A percentile compares a stretch with the other conserved stretches of the same genome.
Conservation (phyloP, 2,113 vertebrate genomes). For the Pyxicephalus adspersus region DNA sequence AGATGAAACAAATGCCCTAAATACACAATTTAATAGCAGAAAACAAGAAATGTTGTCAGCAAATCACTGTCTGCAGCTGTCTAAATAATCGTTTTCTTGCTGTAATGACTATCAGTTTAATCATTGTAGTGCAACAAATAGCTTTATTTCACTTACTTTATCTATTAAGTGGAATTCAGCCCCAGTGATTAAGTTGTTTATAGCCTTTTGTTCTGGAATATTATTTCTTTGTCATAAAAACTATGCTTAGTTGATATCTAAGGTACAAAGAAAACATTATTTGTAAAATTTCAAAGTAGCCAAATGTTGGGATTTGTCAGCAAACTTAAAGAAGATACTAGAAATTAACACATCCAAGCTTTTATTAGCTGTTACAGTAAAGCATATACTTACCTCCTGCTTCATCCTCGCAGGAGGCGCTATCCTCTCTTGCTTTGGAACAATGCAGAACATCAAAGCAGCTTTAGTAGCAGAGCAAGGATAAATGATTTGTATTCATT, state of each 20-base stretch:
- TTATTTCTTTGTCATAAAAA: neutral
- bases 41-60: slow-evolving; percentile 13
- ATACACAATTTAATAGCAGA: slow-evolving; percentile 18
- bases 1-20: slow-evolving; percentile 35
- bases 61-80: slow-evolving; percentile 29
- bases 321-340: no score
- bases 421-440: no score
- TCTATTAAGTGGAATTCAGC: slow-evolving; percentile 4
- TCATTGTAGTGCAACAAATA: slow-evolving; percentile 17
- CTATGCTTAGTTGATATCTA: neutral
- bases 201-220: neutral
- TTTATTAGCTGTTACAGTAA: no score
- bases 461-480: no score
- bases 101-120: neutral
- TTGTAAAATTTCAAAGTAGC: no score
- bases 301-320: no score
- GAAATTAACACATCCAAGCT: no score
- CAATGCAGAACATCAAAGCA: no score
- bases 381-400: no score
- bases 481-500: no score
- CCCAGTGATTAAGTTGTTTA: neutral
- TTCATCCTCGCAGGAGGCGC: no score
- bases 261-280: no score
- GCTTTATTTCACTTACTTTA: slow-evolving; percentile 17
- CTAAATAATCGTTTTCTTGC: slow-evolving; percentile 36